phyloP scores from a whole-genome alignment of 2,113 vertebrate genomes.

The Pseudorhombus dupliciocellatus region DNA sequence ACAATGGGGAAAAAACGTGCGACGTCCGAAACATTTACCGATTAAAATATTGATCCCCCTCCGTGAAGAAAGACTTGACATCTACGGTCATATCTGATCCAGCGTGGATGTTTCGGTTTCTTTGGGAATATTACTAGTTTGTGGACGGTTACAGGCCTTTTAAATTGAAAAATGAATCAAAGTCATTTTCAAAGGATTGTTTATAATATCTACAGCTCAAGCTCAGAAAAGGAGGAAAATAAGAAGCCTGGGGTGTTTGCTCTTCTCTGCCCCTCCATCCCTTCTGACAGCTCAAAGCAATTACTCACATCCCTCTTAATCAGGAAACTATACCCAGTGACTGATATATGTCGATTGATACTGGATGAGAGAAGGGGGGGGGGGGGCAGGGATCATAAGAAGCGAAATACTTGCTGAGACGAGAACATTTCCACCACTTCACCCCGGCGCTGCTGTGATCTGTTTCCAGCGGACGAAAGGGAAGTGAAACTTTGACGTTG shows the following conservation, averaged over 20 bases:
- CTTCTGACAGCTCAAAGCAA: not conserved
- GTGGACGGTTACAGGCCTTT: too few relatives aligned
- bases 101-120: not conserved
- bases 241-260: too few relatives aligned
- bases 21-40: slow-evolving; percentile 29
- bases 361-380: not conserved
- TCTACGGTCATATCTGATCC: not conserved
- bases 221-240: too few relatives aligned
- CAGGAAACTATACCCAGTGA: not conserved
- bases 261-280: not conserved
- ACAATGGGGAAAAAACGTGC: slow-evolving; percentile 54
- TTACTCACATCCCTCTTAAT: slow-evolving; percentile 9
- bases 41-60: slow-evolving; percentile 26
- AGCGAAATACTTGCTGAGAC: not conserved
- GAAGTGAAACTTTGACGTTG: slow-evolving; percentile 66
- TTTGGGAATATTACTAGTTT: not conserved
- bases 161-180: too few relatives aligned
- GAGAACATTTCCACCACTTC: slow-evolving; percentile 7
- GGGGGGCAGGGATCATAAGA: not conserved
- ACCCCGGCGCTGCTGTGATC: not conserved
- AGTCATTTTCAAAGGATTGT: too few relatives aligned
- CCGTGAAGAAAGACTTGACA: not conserved
- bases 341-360: slow-evolving; percentile 1
- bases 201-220: too few relatives aligned
- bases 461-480: slow-evolving; percentile 16